These are phyloP conservation scores for Heliconius hortense DNA, from an alignment of 2,888 invertebrate genomes.

Conservation along the genomic window DNA sequence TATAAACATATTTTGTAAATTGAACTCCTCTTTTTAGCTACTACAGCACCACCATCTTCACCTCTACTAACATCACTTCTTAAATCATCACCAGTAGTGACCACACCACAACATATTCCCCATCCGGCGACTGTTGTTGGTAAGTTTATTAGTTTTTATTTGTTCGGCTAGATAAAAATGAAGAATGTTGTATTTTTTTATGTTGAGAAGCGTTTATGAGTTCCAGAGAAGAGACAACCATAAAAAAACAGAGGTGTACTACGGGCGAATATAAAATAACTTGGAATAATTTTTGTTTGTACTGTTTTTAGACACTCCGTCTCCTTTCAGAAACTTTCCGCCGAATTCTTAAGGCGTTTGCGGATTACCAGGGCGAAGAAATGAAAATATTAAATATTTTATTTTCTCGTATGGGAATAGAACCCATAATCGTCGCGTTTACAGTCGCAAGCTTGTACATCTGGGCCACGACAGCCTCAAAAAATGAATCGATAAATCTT, in stretches of 20 bases:
- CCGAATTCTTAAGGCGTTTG: not conserved
- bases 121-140: constrained; percentile 72
- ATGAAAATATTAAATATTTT: not conserved
- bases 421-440: not conserved
- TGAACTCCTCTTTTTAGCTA: constrained; percentile 28
- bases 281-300: not conserved
- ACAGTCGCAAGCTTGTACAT: not conserved
- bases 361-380: not conserved
- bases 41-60: constrained; percentile 81
- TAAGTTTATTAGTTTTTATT: constrained; percentile 45
- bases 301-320: too few species aligned
- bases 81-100: constrained; percentile 82
- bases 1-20: not conserved
- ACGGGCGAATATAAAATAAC: not conserved
- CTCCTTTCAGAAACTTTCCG: not conserved
- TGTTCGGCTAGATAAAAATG: not conserved
- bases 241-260: too few species aligned
- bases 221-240: too few species aligned
- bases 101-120: constrained; percentile 71
- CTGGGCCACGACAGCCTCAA: not conserved
- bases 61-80: constrained; percentile 91
- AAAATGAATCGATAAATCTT: not conserved
- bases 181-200: not conserved
- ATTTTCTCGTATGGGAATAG: not conserved
- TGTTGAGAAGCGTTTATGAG: not conserved